These are phyloP conservation scores for Thalassarche chlororhynchos DNA, from an alignment of 2,113 vertebrate genomes.

Conservation along the genomic window DNA sequence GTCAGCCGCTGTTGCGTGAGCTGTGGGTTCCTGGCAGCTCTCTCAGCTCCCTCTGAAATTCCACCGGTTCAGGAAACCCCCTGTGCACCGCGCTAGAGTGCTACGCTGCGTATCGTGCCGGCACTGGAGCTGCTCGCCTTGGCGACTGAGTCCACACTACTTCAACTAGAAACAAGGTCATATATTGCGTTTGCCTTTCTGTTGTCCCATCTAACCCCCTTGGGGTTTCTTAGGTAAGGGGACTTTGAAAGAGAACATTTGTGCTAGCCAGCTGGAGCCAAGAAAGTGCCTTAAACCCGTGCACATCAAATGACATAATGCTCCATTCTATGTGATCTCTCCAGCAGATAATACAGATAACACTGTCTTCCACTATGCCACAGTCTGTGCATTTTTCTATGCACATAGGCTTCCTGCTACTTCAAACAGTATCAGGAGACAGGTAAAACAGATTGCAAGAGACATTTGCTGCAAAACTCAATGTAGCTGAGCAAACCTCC, in stretches of 20 bases:
- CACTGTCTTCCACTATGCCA: background rate
- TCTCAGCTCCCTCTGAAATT: too few species aligned
- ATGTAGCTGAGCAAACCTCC: background rate
- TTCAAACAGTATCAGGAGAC: background rate
- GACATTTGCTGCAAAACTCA: background rate
- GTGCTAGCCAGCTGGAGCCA: background rate
- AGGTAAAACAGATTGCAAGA: background rate
- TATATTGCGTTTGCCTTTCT: background rate
- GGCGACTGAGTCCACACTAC: background rate
- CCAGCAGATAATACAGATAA: background rate
- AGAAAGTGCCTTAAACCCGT: background rate
- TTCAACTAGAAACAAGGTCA: background rate
- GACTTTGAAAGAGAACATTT: background rate
- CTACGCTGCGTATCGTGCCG: too few species aligned
- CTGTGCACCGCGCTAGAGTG: too few species aligned
- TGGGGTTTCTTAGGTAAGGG: background rate
- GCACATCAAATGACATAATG: background rate
- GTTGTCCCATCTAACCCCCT: background rate
- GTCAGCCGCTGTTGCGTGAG: too few species aligned
- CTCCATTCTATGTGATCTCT: background rate
- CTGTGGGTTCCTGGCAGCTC: too few species aligned
- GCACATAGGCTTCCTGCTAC: background rate
- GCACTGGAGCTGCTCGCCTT: too few species aligned
- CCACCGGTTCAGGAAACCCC: too few species aligned
- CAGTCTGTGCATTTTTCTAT: background rate